Evolutionary conservation across 2,888 invertebrate species (phyloP), one percentile per base, ranked within the genome.

Genomic region (Hylaea fasciaria): DNA sequence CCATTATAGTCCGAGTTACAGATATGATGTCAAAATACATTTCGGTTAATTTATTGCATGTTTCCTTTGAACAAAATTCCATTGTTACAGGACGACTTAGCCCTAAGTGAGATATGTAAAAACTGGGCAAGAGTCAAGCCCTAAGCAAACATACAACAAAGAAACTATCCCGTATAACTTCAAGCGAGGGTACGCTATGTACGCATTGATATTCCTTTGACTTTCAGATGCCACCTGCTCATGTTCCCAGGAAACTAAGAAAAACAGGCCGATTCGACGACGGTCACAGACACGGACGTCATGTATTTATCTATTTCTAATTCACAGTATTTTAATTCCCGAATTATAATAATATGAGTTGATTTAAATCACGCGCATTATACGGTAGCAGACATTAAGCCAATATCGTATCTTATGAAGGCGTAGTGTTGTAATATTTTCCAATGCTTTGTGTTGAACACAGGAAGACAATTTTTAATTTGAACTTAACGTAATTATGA

Each of bases 131-230:
- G 48, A 32, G 39, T 29, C 29, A 11, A 17, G 41, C 58, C 62
- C 66, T 65, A 64, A 60, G 56, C 51, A 58, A 69, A 66, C 47
- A 62, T 16, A 47, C 60, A 44, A 49, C 59, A 65, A 65, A 63
- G 59, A 56, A 32, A 32, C 32, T 7, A 28, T 3, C 40, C 41
- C 52, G 5, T 32, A 54, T 57, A 57, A 54, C 55, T 37, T 52
- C 46, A 45, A 62, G 56, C 60, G 52, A 44, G 53, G 40, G 61
- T 60, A 62, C 62, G n/a, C n/a, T 5, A 22, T 64, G 10, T 32
- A 50, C 16, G 39, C 61, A 57, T 57, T 48, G 32, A 55, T 53
- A 47, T 62, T 52, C 45, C 22, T 64, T 69, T 67, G 62, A 66
- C 65, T 60, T 65, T 64, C 62, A 62, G 29, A 57, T 49, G 64